Percentiles rank a stretch among this genome's conserved stretches.
Conservation (phyloP, 2,797 vertebrate species). For the Chelidonichthys spinosus region DNA sequence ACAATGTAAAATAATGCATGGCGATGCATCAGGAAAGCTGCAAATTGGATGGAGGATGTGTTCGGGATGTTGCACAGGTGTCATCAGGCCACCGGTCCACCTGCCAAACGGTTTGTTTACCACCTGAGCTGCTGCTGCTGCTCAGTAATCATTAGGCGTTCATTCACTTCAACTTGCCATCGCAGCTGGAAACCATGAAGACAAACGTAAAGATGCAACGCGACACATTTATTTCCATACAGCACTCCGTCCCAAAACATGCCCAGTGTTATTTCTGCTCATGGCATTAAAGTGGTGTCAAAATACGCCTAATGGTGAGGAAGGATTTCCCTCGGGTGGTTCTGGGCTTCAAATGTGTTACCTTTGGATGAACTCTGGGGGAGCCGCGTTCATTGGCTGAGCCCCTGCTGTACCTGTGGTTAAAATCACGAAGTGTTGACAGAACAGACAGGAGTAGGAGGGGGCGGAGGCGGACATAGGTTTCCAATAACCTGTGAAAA, state of each 20-base stretch:
- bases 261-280: slow-evolving; percentile 29
- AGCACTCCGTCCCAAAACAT: slow-evolving; percentile 34
- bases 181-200: slow-evolving; percentile 52
- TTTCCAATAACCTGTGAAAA: slow-evolving; percentile 66
- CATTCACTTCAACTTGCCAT: slow-evolving; percentile 62
- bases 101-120: slow-evolving; percentile 76
- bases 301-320: slow-evolving; percentile 55
- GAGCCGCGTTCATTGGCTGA: slow-evolving; percentile 70
- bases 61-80: slow-evolving; percentile 58
- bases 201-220: slow-evolving; percentile 46
- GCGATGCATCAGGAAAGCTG: slow-evolving; percentile 32
- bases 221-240: slow-evolving; percentile 56
- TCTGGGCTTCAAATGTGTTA: slow-evolving; percentile 77
- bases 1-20: slow-evolving; percentile 20
- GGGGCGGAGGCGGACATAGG: slow-evolving; percentile 41
- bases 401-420: slow-evolving; percentile 74
- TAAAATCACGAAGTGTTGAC: slow-evolving; percentile 79
- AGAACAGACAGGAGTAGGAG: slow-evolving; percentile 55
- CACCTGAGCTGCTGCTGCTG: slow-evolving; percentile 48
- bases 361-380: slow-evolving; percentile 78
- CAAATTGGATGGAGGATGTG: slow-evolving; percentile 53
- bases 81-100: slow-evolving; percentile 57
- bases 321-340: slow-evolving; percentile 66
- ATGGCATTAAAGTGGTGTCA: slow-evolving; percentile 66
- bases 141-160: slow-evolving; percentile 65